Percentiles rank a stretch among this genome's conserved stretches.
phyloP scores from a whole-genome alignment of 2,888 invertebrate genomes.

The Heteropelma amictum region DNA sequence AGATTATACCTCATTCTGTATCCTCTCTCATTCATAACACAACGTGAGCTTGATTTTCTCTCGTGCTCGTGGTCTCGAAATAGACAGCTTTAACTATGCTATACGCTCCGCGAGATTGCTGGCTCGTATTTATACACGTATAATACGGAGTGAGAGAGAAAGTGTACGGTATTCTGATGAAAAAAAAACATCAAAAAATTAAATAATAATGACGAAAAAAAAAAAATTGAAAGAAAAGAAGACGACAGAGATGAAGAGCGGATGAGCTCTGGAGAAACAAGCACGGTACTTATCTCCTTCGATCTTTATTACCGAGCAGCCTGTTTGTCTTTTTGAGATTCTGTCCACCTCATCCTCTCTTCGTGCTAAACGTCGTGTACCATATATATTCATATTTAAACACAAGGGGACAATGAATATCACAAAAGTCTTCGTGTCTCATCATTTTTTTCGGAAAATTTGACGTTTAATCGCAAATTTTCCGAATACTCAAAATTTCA shows the following conservation, averaged over 20 bases:
- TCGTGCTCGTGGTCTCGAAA: conserved; percentile 16
- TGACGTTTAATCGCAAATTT: no score
- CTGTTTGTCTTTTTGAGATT: conserved; percentile 43
- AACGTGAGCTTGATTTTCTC: conserved; percentile 34
- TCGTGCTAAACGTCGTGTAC: no score
- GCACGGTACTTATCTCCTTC: conserved; percentile 43
- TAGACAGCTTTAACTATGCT: conserved; percentile 41
- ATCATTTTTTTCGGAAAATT: not conserved
- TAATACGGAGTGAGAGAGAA: conserved; percentile 6
- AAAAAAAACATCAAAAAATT: no score
- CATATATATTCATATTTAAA: not conserved
- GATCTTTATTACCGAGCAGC: conserved; percentile 42
- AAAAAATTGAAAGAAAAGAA: conserved; percentile 32
- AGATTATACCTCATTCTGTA: conserved; percentile 64
- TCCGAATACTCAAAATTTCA: not conserved
- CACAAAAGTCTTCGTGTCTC: not conserved
- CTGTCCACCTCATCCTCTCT: conserved; percentile 22
- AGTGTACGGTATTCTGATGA: conserved; percentile 14
- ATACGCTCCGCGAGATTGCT: conserved; percentile 20
- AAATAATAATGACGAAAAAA: no score
- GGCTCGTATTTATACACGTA: conserved; percentile 26
- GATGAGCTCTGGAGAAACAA: conserved; percentile 42
- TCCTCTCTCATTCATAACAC: conserved; percentile 32
- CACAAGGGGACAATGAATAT: not conserved
- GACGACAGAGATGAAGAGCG: conserved; percentile 33